A percentile compares a stretch with the other conserved stretches of the same genome.
Evolutionary conservation across 1,140 invertebrate species (phyloP).

Genomic region (Lordiphosa stackelbergi): DNA sequence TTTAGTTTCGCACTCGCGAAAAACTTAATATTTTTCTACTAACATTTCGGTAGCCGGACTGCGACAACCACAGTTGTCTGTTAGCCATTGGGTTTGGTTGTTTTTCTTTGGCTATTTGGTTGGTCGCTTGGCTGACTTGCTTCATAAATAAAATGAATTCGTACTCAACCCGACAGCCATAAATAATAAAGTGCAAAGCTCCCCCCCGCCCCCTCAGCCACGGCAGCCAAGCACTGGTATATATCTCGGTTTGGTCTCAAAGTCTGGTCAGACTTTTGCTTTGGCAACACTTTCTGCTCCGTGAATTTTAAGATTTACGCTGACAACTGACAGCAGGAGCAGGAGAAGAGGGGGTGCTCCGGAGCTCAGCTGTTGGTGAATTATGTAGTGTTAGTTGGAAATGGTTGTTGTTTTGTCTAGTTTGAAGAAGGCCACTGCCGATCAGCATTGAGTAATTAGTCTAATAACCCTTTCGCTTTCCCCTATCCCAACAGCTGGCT

Average conservation of each 20-base stretch:
- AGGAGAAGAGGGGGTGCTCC: background rate
- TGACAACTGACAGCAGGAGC: conserved; percentile 51
- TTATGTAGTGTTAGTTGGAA: conserved; percentile 54
- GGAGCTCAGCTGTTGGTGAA: conserved; percentile 62
- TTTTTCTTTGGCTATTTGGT: conserved; percentile 40
- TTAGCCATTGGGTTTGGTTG: conserved; percentile 23
- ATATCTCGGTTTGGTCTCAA: conserved; percentile 15
- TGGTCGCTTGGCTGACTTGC: conserved; percentile 64
- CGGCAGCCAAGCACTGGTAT: conserved; percentile 17
- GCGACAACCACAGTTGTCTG: conserved; percentile 37
- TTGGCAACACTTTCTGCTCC: conserved; percentile 65
- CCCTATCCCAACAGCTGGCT: background rate
- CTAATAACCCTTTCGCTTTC: conserved; percentile 1
- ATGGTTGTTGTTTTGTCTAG: conserved; percentile 22
- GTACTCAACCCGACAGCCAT: conserved; percentile 68
- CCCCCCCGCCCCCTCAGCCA: background rate
- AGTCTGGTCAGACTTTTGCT: conserved; percentile 14
- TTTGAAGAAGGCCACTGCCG: background rate
- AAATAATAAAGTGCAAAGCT: conserved; percentile 70
- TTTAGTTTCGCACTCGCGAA: no score
- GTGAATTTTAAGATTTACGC: conserved; percentile 72
- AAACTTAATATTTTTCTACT: conserved; percentile 2
- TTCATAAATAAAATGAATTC: conserved; percentile 74
- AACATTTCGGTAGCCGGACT: conserved; percentile 28
- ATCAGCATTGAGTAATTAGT: conserved; percentile 13